Evolutionary conservation across 2,797 vertebrate genomes (phyloP).

Genomic region (Nannoperca obscura): DNA sequence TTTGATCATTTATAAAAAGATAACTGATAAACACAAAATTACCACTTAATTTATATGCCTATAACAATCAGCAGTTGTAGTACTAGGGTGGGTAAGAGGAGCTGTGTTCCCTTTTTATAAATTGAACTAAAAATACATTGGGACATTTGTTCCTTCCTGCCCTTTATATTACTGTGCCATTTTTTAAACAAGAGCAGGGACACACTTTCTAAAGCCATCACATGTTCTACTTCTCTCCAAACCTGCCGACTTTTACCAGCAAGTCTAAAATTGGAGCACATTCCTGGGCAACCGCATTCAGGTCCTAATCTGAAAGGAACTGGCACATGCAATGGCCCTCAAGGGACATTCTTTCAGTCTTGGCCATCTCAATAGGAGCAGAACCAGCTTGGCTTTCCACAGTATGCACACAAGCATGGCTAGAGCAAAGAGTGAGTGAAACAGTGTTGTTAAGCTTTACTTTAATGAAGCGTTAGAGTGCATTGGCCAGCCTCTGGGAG

Average conservation of each 20-base stretch:
- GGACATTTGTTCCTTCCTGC: neutral
- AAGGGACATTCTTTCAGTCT: constrained; percentile 54
- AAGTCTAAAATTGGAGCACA: constrained; percentile 66
- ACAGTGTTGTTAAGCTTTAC: constrained; percentile 31
- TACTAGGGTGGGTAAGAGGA: neutral
- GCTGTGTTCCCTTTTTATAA: neutral
- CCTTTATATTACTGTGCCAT: constrained; percentile 7
- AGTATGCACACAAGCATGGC: constrained; percentile 18
- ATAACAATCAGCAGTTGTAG: neutral
- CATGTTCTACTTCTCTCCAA: constrained; percentile 48
- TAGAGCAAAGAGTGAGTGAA: constrained; percentile 22
- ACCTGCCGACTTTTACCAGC: constrained; percentile 36
- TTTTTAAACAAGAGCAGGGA: constrained; percentile 25
- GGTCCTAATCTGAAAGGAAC: constrained; percentile 62
- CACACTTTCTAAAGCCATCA: constrained; percentile 37
- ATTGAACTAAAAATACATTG: constrained; percentile 10
- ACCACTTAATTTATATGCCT: neutral
- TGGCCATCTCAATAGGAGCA: constrained; percentile 51
- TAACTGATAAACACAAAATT: neutral
- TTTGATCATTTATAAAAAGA: neutral
- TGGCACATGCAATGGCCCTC: constrained; percentile 59
- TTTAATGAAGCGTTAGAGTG: constrained; percentile 35
- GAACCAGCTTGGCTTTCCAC: constrained; percentile 41
- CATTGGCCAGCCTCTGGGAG: constrained; percentile 34
- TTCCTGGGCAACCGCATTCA: constrained; percentile 52